A percentile compares a stretch with the other conserved stretches of the same genome.
Evolutionary conservation across 2,888 invertebrate species (phyloP).

Genomic region (Xestia sexstrigata): DNA sequence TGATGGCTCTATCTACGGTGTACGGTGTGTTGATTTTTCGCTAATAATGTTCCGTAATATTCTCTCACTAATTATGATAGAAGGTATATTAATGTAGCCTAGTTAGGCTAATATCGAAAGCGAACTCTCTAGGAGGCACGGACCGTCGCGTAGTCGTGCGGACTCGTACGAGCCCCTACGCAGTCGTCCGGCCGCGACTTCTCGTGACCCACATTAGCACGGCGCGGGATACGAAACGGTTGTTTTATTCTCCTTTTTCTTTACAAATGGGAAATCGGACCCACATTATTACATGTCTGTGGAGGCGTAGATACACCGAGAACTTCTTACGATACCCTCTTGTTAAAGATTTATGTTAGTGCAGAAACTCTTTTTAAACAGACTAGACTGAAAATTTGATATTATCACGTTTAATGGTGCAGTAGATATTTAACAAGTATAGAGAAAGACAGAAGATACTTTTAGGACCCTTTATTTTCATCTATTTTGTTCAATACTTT

Average conservation of each 20-base stretch:
- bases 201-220: constrained; percentile 74
- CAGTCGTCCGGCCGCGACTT: constrained; percentile 38
- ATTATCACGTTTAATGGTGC: neutral
- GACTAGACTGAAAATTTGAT: constrained; percentile 56
- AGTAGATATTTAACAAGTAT: neutral
- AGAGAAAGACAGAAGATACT: neutral
- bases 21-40: neutral
- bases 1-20: neutral
- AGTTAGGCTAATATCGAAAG: constrained; percentile 35
- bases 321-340: constrained; percentile 57
- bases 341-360: constrained; percentile 64
- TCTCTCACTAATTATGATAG: neutral
- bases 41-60: neutral
- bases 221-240: constrained; percentile 70
- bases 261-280: constrained; percentile 81
- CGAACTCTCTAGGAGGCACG: constrained; percentile 9
- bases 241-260: constrained; percentile 77
- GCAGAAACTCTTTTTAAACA: constrained; percentile 47
- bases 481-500: neutral
- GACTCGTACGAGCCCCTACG: neutral
- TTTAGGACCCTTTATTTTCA: neutral
- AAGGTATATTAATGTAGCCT: neutral
- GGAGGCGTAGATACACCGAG: constrained; percentile 48
- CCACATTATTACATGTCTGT: constrained; percentile 76
- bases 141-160: constrained; percentile 48